These are phyloP conservation scores for Scaptodrosophila latifasciaeformis DNA, from an alignment of 2,888 invertebrate species.

Conservation along the genomic window DNA sequence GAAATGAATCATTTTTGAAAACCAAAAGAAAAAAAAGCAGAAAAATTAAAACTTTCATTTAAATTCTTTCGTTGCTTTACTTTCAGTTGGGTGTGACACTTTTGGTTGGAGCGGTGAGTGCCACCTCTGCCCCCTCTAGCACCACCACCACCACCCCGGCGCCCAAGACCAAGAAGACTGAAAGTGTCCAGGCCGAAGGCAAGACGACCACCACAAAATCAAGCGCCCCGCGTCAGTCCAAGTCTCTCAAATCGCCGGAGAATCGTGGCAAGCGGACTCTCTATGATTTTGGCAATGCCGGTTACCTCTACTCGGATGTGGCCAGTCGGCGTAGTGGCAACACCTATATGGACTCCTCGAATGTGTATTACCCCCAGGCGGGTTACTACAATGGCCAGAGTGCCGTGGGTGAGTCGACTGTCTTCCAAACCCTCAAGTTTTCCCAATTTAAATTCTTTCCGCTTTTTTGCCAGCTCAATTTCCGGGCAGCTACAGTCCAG, in stretches of 20 bases:
- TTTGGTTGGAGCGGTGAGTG: constrained; percentile 49
- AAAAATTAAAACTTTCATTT: not conserved
- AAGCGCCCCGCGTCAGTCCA: constrained; percentile 40
- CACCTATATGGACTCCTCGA: constrained; percentile 45
- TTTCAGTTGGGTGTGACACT: constrained; percentile 64
- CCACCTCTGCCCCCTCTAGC: constrained; percentile 14
- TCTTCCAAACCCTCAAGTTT: not conserved
- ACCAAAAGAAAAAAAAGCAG: too few relatives aligned
- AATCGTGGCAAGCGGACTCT: constrained; percentile 73
- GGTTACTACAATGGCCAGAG: constrained; percentile 70
- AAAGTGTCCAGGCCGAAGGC: constrained; percentile 4
- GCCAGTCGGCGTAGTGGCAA: constrained; percentile 58
- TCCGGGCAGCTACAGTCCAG: constrained; percentile 49
- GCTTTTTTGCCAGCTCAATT: constrained; percentile 70
- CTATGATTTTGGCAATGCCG: constrained; percentile 69
- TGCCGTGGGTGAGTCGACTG: constrained; percentile 51
- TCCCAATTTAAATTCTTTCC: not conserved
- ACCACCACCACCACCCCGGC: constrained; percentile 18
- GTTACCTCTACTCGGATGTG: constrained; percentile 64
- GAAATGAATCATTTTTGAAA: too few relatives aligned
- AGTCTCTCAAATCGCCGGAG: constrained; percentile 51
- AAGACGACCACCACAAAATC: constrained; percentile 23
- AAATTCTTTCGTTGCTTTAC: constrained; percentile 15
- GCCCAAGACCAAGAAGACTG: constrained; percentile 21
- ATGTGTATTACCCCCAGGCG: constrained; percentile 55